Evolutionary conservation across 2,797 vertebrate species (phyloP).

Genomic region (Mionectes olivaceus): DNA sequence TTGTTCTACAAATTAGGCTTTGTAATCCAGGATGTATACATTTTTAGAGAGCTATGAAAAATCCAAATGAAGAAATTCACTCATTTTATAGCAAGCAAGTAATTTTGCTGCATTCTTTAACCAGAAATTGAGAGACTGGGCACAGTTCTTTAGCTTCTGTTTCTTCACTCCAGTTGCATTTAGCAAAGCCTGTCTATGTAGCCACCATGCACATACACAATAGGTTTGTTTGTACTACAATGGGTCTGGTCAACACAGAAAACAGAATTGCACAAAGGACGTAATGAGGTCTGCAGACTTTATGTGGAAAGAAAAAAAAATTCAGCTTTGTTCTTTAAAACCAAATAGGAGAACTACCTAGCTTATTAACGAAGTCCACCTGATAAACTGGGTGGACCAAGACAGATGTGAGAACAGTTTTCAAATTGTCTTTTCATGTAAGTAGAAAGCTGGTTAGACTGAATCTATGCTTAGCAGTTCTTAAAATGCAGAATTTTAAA

Average conservation of each 20-base stretch:
- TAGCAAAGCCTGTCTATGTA: neutral
- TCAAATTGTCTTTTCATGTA: neutral
- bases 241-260: neutral
- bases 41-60: neutral
- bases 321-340: neutral
- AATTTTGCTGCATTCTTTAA: neutral
- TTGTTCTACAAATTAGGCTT: neutral
- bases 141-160: neutral
- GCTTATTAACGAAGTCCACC: neutral
- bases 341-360: neutral
- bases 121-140: rapidly evolving
- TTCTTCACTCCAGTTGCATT: neutral
- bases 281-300: neutral
- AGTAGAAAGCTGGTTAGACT: neutral
- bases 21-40: neutral
- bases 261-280: neutral
- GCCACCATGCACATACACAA: neutral
- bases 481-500: neutral
- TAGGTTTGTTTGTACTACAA: neutral
- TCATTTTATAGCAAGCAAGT: neutral
- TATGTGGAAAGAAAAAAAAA: neutral
- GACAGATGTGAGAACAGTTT: neutral
- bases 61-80: neutral
- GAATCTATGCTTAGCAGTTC: neutral
- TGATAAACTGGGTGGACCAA: neutral